Evolutionary conservation across 2,797 vertebrate species (phyloP), one percentile per base, ranked within the genome.

Genomic region (Sorex maritimensis): DNA sequence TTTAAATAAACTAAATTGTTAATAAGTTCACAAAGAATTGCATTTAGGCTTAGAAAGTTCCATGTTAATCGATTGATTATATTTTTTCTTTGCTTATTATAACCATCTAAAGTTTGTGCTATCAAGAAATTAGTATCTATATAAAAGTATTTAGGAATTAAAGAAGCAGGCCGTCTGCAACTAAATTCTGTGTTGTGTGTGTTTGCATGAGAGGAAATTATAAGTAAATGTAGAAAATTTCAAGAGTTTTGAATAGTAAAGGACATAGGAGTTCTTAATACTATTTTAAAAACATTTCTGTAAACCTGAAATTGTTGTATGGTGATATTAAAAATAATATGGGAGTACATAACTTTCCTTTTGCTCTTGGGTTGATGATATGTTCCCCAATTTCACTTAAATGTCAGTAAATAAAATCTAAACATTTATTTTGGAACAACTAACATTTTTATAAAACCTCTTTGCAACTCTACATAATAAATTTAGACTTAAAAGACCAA

Each of bases 261-360:
- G 49, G 68, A 46, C 38, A 69, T 21, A 68, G 21, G 34, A 73
- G 12, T 69, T 75, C 28, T 90, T 52, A 49, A 38, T 49, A 61
- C 14, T 81, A 86, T 26, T 52, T 7, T 78, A 73, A 19, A 3
- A 86, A 41, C 12, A 81, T 90, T 90, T 67, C 23, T 71, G 9
- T 86, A 74, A 63, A 41, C 26, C 52, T 77, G 68, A 90, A 71
- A 81, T 90, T 81, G 13, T 65, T 81, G 81, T 19, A 80, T 68
- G 19, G 74, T 49, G 74, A 74, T 55, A 23, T n/a, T 21, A 5
- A 2, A 5, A 52, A 34, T 38, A 52, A 72, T 71, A 11, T 52
- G 19, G 72, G 26, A 52, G 9, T 88, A 88, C 83, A 28, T 67
- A 67, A 71, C 15, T 44, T 81, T 71, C 11, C 49, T 91, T 72